Conservation (phyloP, 1,140 invertebrate genomes). For the Diachasmimorpha longicaudata region DNA sequence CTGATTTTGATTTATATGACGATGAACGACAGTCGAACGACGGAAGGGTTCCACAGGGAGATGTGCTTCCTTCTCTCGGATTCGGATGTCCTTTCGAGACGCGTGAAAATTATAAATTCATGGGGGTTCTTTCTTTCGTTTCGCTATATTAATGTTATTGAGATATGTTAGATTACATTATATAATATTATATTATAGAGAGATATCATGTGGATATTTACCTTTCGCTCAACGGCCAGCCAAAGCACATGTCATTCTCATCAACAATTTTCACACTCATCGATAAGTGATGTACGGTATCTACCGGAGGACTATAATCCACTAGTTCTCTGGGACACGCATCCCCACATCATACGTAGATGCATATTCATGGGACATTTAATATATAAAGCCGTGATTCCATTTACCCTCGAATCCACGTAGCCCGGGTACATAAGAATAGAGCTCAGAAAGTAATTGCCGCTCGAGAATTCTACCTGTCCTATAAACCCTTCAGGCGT, state of each 20-base stretch:
- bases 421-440: background rate
- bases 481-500: slow-evolving; percentile 7
- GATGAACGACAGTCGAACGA: slow-evolving; percentile 52
- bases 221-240: no score
- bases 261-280: background rate
- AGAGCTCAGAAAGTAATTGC: background rate
- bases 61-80: background rate
- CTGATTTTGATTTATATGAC: slow-evolving; percentile 64
- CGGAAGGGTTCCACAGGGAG: slow-evolving; percentile 36
- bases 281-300: slow-evolving; percentile 28
- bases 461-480: slow-evolving; percentile 12
- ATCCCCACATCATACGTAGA: background rate
- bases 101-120: slow-evolving; percentile 63
- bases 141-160: background rate
- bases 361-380: slow-evolving; percentile 2
- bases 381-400: background rate
- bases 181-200: no score
- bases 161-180: no score
- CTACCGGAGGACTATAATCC: slow-evolving; percentile 8
- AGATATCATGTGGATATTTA: no score
- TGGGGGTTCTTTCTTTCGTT: slow-evolving; percentile 21
- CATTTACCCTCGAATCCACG: background rate
- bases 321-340: slow-evolving; percentile 7
- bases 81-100: slow-evolving; percentile 32
- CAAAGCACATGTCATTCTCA: no score